Evolutionary conservation across 2,888 invertebrate genomes (phyloP), one percentile per base, ranked within the genome.

Genomic region (Trachelus stipa): DNA sequence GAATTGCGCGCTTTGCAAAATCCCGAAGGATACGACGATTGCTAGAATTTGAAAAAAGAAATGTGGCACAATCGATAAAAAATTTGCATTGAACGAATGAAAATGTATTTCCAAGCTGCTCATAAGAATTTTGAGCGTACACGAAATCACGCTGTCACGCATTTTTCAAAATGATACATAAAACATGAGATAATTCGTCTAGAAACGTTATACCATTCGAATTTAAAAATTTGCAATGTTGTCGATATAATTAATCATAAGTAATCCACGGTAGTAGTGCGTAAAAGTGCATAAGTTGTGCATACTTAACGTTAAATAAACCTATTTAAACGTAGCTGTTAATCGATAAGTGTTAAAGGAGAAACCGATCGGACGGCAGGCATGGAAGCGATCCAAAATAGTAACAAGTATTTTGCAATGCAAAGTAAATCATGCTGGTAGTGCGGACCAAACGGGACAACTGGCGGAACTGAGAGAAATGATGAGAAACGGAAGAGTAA

Each of bases 401-500:
- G 83, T 86, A 85, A 87, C 83, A 87, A 85, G 87, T 87, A 85
- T 87, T 88, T 87, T 87, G 86, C 85, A 83, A 85, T 83, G 86
- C 86, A 84, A 84, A 85, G 85, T 76, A 78, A 81, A 78, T 86
- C 86, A 89, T 88, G 90, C 88, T 90, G 90, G 90, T 90, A 90
- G 90, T 90, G 90, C 85, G 90, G 90, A 90, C 90, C 90, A 90
- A 90, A 86, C 83, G 88, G 88, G 87, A 90, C 90, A 90, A 86
- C 88, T 86, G 88, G 86, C 87, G 86, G 85, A 88, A 85, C 82
- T 79, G 80, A 79, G 75, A 76, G 79, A 78, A 75, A 79, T 80
- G 79, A 79, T 68, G 76, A 79, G 71, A 69, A 74, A 69, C 75
- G 79, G 78, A 76, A 80, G 76, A 79, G 81, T 75, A 71, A 37